Conservation (phyloP, 2,797 vertebrate species). For the Xenops minutus region DNA sequence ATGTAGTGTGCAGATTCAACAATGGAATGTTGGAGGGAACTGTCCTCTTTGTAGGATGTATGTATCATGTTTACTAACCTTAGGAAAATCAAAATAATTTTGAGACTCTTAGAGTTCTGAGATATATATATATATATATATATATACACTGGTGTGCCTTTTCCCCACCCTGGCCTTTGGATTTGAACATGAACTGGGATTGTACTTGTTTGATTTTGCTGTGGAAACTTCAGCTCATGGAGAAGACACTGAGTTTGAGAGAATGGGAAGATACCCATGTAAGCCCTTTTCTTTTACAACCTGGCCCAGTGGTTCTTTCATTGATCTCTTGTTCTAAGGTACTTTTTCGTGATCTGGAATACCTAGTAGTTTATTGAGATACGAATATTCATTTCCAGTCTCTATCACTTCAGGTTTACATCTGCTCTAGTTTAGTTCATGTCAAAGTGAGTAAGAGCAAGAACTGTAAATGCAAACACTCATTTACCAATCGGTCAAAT, state of each 20-base stretch:
- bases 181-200: neutral
- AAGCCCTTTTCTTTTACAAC: neutral
- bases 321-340: neutral
- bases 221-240: neutral
- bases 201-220: neutral
- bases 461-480: neutral
- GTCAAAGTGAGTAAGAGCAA: neutral
- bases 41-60: conserved; percentile 80
- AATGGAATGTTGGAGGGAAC: conserved; percentile 48
- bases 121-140: neutral
- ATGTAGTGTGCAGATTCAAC: conserved; percentile 53
- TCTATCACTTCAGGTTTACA: neutral
- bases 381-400: neutral
- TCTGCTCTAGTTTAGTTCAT: neutral
- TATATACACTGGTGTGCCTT: neutral
- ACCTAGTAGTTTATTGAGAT: neutral
- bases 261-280: neutral
- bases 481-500: neutral
- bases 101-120: neutral
- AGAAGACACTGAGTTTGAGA: neutral
- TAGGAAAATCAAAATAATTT: neutral
- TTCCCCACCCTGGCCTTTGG: neutral
- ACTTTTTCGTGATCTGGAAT: neutral
- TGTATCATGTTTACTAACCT: conserved; percentile 44
- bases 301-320: neutral